Evolutionary conservation across 2,888 invertebrate genomes (phyloP).

Genomic region (Meta bourneti): DNA sequence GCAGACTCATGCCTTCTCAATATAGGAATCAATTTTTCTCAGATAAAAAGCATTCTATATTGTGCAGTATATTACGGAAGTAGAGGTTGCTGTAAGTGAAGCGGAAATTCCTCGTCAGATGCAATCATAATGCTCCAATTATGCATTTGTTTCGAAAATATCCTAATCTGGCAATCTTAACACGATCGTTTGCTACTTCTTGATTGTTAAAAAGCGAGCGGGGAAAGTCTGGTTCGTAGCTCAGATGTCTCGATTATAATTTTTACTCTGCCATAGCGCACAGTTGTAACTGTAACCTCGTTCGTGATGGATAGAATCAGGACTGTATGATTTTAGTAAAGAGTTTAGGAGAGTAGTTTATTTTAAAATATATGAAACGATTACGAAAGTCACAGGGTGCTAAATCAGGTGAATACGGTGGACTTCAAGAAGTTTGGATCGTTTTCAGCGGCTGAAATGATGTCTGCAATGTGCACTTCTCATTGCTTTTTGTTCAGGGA

Average conservation of each 20-base stretch:
- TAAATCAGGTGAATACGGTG: too few species aligned
- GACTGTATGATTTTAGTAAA: not conserved
- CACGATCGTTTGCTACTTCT: conserved; percentile 48
- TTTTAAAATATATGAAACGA: not conserved
- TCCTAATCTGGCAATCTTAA: conserved; percentile 31
- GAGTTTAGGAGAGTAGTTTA: not conserved
- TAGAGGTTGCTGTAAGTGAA: not conserved
- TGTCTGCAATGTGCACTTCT: too few species aligned
- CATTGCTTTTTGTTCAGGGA: too few species aligned
- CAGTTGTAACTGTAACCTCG: not conserved
- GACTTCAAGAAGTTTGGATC: too few species aligned
- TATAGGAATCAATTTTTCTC: not conserved
- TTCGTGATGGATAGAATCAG: not conserved
- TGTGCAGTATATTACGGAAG: conserved; percentile 11
- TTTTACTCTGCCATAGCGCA: not conserved
- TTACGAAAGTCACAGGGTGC: not conserved
- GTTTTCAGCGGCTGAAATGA: too few species aligned
- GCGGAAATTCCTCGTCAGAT: conserved; percentile 51
- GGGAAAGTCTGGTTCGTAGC: not conserved
- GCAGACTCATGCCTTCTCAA: not conserved
- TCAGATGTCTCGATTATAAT: conserved; percentile 9
- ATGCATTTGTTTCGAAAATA: conserved; percentile 19
- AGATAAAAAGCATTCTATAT: conserved; percentile 21
- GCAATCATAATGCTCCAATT: not conserved
- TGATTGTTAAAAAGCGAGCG: conserved; percentile 12